Percentiles rank a stretch among this genome's conserved stretches.
phyloP scores from a whole-genome alignment of 2,888 invertebrate genomes.

The Sialis lutaria region DNA sequence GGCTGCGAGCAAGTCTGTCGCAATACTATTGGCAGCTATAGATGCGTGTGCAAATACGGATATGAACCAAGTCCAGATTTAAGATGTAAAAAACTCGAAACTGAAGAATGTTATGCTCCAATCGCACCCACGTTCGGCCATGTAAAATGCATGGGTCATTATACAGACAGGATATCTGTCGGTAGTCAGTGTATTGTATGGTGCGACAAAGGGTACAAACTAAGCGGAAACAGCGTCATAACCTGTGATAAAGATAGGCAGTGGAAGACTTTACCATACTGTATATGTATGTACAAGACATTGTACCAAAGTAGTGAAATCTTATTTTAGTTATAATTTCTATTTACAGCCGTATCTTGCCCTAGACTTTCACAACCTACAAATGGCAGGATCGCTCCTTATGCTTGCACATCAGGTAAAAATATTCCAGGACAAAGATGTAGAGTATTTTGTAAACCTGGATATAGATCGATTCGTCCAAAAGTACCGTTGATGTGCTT shows the following conservation, averaged over 20 bases:
- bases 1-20: slow-evolving; percentile 23
- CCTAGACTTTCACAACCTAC: slow-evolving; percentile 26
- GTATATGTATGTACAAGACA: slow-evolving; percentile 30
- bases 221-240: slow-evolving; percentile 31
- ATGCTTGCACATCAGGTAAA: slow-evolving; percentile 29
- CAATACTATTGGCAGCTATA: slow-evolving; percentile 29
- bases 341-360: slow-evolving; percentile 26
- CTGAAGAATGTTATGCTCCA: slow-evolving; percentile 15
- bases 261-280: slow-evolving; percentile 30
- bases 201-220: slow-evolving; percentile 33
- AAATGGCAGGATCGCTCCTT: slow-evolving; percentile 32
- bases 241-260: slow-evolving; percentile 31
- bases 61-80: slow-evolving; percentile 12
- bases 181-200: slow-evolving; percentile 30
- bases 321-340: slow-evolving; percentile 4
- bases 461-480: slow-evolving; percentile 20
- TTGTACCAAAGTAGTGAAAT: neutral
- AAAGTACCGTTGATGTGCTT: slow-evolving; percentile 14
- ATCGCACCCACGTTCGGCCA: slow-evolving; percentile 15
- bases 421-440: slow-evolving; percentile 29
- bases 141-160: slow-evolving; percentile 15
- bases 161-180: slow-evolving; percentile 13
- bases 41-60: slow-evolving; percentile 30
- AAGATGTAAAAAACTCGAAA: slow-evolving; percentile 12
- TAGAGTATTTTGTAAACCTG: slow-evolving; percentile 27